Conservation (phyloP, 2,888 invertebrate genomes). For the Cistogaster globosa region DNA sequence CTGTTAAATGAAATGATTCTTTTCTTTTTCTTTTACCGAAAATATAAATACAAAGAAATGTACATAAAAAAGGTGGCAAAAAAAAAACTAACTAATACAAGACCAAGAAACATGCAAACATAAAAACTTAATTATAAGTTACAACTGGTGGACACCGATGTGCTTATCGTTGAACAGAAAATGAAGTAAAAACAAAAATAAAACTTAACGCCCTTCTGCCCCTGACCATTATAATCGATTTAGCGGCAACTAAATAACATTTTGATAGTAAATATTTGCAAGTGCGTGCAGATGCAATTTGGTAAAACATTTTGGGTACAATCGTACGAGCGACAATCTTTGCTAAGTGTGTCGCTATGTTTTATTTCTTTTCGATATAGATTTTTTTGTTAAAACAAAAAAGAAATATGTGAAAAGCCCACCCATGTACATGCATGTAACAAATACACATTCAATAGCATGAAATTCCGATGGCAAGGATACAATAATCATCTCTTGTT, state of each 20-base stretch:
- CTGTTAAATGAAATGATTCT: too few species aligned
- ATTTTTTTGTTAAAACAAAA: slow-evolving; percentile 22
- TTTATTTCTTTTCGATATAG: slow-evolving; percentile 33
- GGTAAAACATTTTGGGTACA: slow-evolving; percentile 62
- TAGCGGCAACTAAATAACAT: slow-evolving; percentile 67
- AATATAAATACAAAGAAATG: too few species aligned
- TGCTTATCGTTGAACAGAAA: slow-evolving; percentile 46
- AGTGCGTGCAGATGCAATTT: slow-evolving; percentile 70
- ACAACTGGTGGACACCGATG: slow-evolving; percentile 4
- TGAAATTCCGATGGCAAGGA: slow-evolving; percentile 33
- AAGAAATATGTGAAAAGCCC: slow-evolving; percentile 59
- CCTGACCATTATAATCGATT: slow-evolving; percentile 68
- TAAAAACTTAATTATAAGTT: background rate
- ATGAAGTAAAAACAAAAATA: slow-evolving; percentile 58
- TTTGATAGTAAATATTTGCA: slow-evolving; percentile 12
- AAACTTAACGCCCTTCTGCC: slow-evolving; percentile 64
- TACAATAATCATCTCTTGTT: background rate
- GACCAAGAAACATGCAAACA: background rate
- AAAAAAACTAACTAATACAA: slow-evolving; percentile 13
- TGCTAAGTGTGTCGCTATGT: slow-evolving; percentile 52
- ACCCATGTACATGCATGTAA: slow-evolving; percentile 56
- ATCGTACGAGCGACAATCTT: slow-evolving; percentile 18
- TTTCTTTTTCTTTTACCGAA: too few species aligned
- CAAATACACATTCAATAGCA: slow-evolving; percentile 44
- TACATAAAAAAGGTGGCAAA: too few species aligned